Evolutionary conservation across 1,140 invertebrate species (phyloP), one percentile per base, ranked within the genome.

Genomic region (Musca vetustissima): DNA sequence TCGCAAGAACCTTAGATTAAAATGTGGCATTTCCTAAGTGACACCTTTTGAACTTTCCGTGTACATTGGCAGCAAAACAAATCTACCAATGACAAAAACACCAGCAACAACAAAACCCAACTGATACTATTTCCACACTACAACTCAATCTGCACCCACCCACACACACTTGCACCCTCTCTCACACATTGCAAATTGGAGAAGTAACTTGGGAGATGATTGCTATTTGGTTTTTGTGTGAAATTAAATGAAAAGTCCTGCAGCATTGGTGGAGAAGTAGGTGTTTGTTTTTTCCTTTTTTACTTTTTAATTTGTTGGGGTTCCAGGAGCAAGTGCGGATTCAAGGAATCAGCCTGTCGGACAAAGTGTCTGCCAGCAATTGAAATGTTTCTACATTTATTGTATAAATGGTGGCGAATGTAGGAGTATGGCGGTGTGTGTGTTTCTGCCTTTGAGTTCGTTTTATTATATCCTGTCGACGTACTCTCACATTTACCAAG

Each of bases 21-120:
- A 76, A 73, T 78, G 74, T 73, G 75, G 49, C 77, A 79, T 69
- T 64, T 69, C 72, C 75, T 53, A 80, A 70, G 77, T 75, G 59
- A 73, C 67, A 74, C 71, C 77, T 76, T 75, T 71, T 76, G 64
- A 77, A 71, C 67, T 55, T 50, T 65, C 47, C 64, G 28, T 28
- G n/a, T n/a, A 52, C 64, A 66, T 24, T 17, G 36, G 14, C 36
- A 24, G 9, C 9, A 50, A 25, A n/a, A 17, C 17, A 53, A 53
- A 53, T 21, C n/a, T 43, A 43, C 36, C 36, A 43, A 43, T 43
- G 36, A 43, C 36, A 43, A 43, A 43, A 43, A 43, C n/a, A 43
- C 11, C 28, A 8, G 13, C 36, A 13, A 43, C 36, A 43, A 43
- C 28, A 8, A 28, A 28, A 8, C 28, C 3, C 3, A 28, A 28